phyloP scores from a whole-genome alignment of 23 tunicate genomes.

The Phallusia fumigata region DNA sequence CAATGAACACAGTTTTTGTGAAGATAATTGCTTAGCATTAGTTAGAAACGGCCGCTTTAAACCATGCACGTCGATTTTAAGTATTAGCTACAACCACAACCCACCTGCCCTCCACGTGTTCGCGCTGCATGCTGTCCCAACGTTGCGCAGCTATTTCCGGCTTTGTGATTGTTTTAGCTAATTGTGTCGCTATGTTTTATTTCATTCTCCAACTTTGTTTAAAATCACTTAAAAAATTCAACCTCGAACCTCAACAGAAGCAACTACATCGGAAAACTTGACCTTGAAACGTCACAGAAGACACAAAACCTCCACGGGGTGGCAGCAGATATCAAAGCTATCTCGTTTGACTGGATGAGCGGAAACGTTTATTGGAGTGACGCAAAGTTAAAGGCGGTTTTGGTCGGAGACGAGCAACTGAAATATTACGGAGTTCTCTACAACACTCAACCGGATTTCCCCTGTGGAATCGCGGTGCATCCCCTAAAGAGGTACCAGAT shows the following conservation, averaged over 20 bases:
- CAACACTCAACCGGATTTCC: constrained; percentile 17
- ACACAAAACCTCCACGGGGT: constrained; percentile 56
- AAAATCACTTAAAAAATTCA: neutral
- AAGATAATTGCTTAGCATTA: too few relatives aligned
- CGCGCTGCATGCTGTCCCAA: too few relatives aligned
- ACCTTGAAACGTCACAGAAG: neutral
- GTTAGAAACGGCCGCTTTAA: too few relatives aligned
- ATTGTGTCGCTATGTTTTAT: too few relatives aligned
- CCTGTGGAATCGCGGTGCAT: neutral
- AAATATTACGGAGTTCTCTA: constrained; percentile 50
- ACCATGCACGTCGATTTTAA: too few relatives aligned
- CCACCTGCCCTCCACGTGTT: too few relatives aligned
- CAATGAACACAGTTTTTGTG: too few relatives aligned
- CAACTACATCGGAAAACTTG: neutral
- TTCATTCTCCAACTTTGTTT: too few relatives aligned
- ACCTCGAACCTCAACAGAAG: neutral
- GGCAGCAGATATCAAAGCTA: constrained; percentile 76
- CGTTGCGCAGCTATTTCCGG: too few relatives aligned
- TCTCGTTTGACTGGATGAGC: constrained; percentile 79
- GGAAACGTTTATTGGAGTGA: constrained; percentile 93
- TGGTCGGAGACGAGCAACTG: constrained; percentile 60
- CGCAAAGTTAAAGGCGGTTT: constrained; percentile 80
- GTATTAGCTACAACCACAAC: too few relatives aligned
- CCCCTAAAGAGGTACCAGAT: neutral
- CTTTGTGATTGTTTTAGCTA: too few relatives aligned